phyloP scores from a whole-genome alignment of 2,888 invertebrate species.

The Fragum fragum region DNA sequence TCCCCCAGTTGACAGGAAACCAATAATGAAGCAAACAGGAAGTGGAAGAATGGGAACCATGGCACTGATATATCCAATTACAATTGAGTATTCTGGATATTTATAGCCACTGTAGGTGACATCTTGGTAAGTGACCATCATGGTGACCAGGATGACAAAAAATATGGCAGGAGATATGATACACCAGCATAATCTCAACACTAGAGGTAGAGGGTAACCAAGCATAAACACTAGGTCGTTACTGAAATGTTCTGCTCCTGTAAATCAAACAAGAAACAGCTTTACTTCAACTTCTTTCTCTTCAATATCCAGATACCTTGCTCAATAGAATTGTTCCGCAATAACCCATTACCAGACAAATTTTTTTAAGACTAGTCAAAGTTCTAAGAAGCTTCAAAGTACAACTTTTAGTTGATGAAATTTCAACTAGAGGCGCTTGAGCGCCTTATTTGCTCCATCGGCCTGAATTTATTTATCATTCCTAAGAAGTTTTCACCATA shows the following conservation, averaged over 20 bases:
- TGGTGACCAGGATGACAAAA: conserved; percentile 40
- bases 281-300: no score
- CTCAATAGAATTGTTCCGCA: no score
- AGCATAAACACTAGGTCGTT: conserved; percentile 63
- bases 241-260: conserved; percentile 65
- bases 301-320: no score
- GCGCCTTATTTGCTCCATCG: no score
- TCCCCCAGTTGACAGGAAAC: conserved; percentile 24
- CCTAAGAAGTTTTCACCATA: no score
- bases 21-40: conserved; percentile 47
- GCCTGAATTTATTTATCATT: no score
- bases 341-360: no score
- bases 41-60: conserved; percentile 51
- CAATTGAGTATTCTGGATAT: conserved; percentile 45
- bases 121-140: conserved; percentile 43
- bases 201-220: conserved; percentile 50
- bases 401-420: no score
- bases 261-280: conserved; percentile 29
- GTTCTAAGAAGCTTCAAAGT: no score
- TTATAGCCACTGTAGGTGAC: conserved; percentile 47
- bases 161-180: conserved; percentile 51
- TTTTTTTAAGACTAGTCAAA: no score
- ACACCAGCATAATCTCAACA: conserved; percentile 63
- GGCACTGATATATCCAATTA: conserved; percentile 45
- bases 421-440: no score